phyloP scores from a whole-genome alignment of 2,888 invertebrate species.

The Coremacera marginata region DNA sequence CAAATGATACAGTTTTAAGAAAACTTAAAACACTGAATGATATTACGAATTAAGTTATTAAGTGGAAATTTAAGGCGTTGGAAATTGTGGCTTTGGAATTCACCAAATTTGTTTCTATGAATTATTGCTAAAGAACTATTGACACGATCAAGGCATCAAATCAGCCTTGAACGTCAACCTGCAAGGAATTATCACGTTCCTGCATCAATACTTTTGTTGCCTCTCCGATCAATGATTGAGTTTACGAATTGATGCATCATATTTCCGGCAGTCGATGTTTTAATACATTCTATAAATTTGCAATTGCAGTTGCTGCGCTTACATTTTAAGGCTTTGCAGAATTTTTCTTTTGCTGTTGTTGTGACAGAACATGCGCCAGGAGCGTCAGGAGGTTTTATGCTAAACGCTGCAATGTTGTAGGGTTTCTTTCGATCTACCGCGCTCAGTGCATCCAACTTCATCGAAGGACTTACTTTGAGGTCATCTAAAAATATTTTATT shows the following conservation, averaged over 20 bases:
- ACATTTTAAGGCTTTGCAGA: constrained; percentile 16
- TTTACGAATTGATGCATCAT: constrained; percentile 52
- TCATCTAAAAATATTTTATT: background rate
- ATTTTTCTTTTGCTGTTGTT: background rate
- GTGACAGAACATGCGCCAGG: background rate
- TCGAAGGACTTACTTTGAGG: background rate
- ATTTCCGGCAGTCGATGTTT: constrained; percentile 41
- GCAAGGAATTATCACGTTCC: constrained; percentile 44
- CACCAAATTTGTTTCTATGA: background rate
- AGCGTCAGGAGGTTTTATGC: background rate
- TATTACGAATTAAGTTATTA: no score
- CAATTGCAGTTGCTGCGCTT: constrained; percentile 25
- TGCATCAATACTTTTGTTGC: constrained; percentile 45
- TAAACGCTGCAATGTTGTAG: background rate
- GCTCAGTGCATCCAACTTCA: background rate
- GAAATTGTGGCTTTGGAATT: no score
- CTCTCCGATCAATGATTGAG: constrained; percentile 49
- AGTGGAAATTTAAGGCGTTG: no score
- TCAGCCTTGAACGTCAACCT: background rate
- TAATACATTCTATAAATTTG: constrained; percentile 36
- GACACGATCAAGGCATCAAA: background rate
- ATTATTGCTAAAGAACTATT: background rate
- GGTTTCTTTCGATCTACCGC: no score
- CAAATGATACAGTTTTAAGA: background rate
- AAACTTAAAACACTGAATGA: background rate